Evolutionary conservation across 2,888 invertebrate species (phyloP).

Genomic region (Thera britannica): DNA sequence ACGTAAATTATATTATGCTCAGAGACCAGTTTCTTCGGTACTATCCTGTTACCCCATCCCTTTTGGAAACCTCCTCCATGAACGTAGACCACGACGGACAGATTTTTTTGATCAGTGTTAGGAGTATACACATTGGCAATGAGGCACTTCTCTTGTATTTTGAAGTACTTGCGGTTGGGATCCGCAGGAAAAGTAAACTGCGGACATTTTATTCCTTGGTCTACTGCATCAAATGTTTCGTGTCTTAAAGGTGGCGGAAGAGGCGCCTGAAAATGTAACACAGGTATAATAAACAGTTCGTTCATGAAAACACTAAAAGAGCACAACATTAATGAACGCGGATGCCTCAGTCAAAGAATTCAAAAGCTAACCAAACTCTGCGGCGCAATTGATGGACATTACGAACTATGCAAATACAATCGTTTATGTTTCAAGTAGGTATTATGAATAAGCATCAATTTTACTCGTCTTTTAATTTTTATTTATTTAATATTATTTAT

Average conservation of each 20-base stretch:
- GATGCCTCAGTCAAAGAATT: too few relatives aligned
- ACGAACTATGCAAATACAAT: too few relatives aligned
- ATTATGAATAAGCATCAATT: too few relatives aligned
- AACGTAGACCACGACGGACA: constrained; percentile 50
- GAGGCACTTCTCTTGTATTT: constrained; percentile 60
- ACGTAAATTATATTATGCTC: constrained; percentile 46
- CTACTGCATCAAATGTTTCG: constrained; percentile 3
- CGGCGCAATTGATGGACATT: too few relatives aligned
- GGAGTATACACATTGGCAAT: constrained; percentile 63
- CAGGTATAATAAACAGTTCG: neutral
- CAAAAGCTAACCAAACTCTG: too few relatives aligned
- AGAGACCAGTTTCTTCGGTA: constrained; percentile 39
- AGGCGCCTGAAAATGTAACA: constrained; percentile 49
- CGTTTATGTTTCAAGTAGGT: too few relatives aligned
- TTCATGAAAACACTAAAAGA: too few relatives aligned
- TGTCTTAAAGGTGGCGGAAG: constrained; percentile 41
- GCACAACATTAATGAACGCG: too few relatives aligned
- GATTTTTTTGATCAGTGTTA: constrained; percentile 50
- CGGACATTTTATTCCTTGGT: constrained; percentile 6
- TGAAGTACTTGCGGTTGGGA: neutral
- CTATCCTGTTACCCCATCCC: constrained; percentile 40
- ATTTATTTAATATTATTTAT: too few relatives aligned
- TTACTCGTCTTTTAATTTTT: too few relatives aligned
- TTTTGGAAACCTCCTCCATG: constrained; percentile 53
- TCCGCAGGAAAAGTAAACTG: neutral